Evolutionary conservation across 2,888 invertebrate genomes (phyloP).

Genomic region (Myopa tessellatipennis): DNA sequence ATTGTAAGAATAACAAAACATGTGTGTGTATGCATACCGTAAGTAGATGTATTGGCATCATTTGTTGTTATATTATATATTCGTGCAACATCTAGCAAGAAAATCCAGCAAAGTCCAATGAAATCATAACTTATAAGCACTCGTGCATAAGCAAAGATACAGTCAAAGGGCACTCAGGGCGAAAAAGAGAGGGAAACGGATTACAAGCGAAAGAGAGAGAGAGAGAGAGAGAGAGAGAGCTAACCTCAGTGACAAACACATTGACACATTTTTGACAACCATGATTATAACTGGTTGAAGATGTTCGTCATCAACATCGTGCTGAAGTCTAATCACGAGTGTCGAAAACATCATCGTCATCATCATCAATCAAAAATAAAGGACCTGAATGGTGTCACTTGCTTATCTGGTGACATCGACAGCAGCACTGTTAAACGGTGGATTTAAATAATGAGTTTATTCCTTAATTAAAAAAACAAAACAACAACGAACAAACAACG

Average conservation of each 20-base stretch:
- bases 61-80: too few relatives aligned
- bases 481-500: too few relatives aligned
- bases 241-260: constrained; percentile 7
- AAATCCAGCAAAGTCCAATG: background rate
- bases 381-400: background rate
- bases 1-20: background rate
- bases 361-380: background rate
- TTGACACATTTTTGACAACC: constrained; percentile 1
- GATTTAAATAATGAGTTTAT: too few relatives aligned
- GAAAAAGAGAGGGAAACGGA: background rate
- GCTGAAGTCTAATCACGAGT: background rate
- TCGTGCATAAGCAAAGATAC: background rate
- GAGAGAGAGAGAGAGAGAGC: background rate
- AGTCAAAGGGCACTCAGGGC: background rate
- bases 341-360: background rate
- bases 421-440: too few relatives aligned
- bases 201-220: background rate
- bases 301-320: background rate
- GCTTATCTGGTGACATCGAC: too few relatives aligned
- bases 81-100: background rate
- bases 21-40: too few relatives aligned
- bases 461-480: too few relatives aligned
- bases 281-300: constrained; percentile 9
- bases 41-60: too few relatives aligned
- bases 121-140: background rate